Base-by-base conservation (phyloP, 2,113 vertebrate species). In the Sinocyclocheilus anshuiensis region DNA sequence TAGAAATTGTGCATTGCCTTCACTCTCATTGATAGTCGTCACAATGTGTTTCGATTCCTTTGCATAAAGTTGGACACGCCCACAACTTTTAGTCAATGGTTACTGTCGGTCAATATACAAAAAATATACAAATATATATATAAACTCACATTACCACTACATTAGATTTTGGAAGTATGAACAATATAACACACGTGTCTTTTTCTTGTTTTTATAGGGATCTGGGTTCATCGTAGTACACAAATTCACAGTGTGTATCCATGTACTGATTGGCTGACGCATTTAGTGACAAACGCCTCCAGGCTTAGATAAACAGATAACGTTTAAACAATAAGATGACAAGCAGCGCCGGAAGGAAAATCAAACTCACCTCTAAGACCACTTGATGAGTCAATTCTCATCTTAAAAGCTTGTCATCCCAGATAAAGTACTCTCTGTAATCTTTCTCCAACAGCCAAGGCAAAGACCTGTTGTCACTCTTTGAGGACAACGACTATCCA, bases 351-450 rank as follows among this genome's bases (percentile, higher is more conserved):
- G 9, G 24, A 50, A 78, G 53, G 26, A 78, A 79, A 79, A 59
- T 79, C 77, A 79, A 79, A 63, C 78, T 80, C 57, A 0, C 78
- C 50, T 61, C 78, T 61, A 80, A 50, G 80, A 67, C 20, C 79
- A 33, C 24, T 33, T 53, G 50, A 42, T 42, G 57, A 82, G 80
- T 82, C 80, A 69, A 82, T 82, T 82, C 63, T 50, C 78, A 81
- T 63, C 42, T 39, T 81, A 36, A 45, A 65, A 33, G 63, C 36
- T 48, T 45, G 61, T 69, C 80, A 82, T 13, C n/a, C 4, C 59
- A 67, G 61, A 81, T 81, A 67, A 48, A 81, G 59, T 24, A 16
- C 33, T 42, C 42, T 45, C 42, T 45, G 42, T 45, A 29, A 69
- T 81, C 80, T 81, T 67, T 81, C 39, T 48, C n/a, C 42, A 67